A percentile compares a stretch with the other conserved stretches of the same genome.
These are phyloP conservation scores for Xestia c-nigrum DNA, from an alignment of 2,888 invertebrate species.

Conservation along the genomic window DNA sequence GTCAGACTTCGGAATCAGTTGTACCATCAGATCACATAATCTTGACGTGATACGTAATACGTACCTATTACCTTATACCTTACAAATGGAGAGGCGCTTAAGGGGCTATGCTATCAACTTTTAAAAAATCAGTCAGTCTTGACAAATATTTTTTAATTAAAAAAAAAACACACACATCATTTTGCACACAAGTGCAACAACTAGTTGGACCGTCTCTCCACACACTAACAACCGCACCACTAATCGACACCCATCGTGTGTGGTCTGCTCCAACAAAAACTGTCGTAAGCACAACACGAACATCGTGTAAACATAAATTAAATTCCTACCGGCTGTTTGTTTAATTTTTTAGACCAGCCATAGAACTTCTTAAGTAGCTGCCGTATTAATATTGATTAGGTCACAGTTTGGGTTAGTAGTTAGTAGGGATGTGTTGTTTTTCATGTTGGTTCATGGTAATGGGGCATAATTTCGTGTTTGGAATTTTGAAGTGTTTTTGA, in stretches of 20 bases:
- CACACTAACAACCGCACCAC: slow-evolving; percentile 49
- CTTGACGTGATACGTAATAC: slow-evolving; percentile 6
- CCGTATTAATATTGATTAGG: slow-evolving; percentile 72
- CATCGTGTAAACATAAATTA: slow-evolving; percentile 82
- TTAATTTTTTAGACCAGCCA: slow-evolving; percentile 72
- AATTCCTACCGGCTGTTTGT: slow-evolving; percentile 77
- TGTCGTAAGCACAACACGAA: slow-evolving; percentile 69
- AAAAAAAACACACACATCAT: background rate
- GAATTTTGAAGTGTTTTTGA: slow-evolving; percentile 41
- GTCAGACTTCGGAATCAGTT: too few relatives aligned
- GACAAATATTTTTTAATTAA: background rate
- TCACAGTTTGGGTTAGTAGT: slow-evolving; percentile 70
- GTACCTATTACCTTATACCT: too few relatives aligned
- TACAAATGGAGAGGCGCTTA: too few relatives aligned
- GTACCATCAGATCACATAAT: too few relatives aligned
- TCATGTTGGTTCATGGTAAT: slow-evolving; percentile 65
- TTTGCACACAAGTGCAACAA: slow-evolving; percentile 22
- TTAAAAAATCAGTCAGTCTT: background rate
- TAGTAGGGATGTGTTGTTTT: slow-evolving; percentile 61
- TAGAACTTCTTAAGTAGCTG: slow-evolving; percentile 81
- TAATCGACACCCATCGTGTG: slow-evolving; percentile 78
- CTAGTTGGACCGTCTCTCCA: slow-evolving; percentile 40
- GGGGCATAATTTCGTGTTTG: slow-evolving; percentile 52
- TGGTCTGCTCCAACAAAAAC: slow-evolving; percentile 76
- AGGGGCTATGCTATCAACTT: too few relatives aligned